Evolutionary conservation across 1,140 invertebrate species (phyloP).

Genomic region (Drosophila lacteicornis): DNA sequence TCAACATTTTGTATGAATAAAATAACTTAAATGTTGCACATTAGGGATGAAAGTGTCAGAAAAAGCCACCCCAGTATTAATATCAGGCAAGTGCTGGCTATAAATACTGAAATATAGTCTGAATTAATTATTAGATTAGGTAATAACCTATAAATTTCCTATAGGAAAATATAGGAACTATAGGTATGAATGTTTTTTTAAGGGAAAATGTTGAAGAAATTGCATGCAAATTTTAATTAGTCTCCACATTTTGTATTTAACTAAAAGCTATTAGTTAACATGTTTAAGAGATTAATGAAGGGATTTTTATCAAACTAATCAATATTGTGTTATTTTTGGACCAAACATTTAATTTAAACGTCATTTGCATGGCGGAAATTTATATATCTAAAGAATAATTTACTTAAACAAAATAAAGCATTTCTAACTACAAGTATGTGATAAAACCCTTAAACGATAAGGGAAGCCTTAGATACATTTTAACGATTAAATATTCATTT

Average conservation of each 20-base stretch:
- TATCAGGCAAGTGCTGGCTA: neutral
- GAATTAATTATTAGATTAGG: neutral
- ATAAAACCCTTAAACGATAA: neutral
- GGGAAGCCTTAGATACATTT: no score
- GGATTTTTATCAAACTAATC: neutral
- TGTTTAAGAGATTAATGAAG: neutral
- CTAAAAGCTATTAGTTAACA: no score
- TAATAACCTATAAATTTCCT: no score
- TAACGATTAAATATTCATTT: neutral
- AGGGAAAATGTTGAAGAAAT: no score
- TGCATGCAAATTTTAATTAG: no score
- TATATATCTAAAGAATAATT: no score
- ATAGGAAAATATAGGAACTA: no score
- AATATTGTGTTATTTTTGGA: neutral
- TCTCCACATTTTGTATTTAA: no score
- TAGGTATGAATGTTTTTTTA: no score
- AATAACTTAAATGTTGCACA: constrained; percentile 34
- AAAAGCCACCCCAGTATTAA: neutral
- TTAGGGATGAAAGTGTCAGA: constrained; percentile 17
- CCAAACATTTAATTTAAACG: neutral
- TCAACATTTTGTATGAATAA: constrained; percentile 56
- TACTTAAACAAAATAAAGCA: no score
- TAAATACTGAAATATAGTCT: neutral
- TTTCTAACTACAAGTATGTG: neutral
- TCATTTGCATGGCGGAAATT: no score